phyloP scores from a whole-genome alignment of 2,888 invertebrate species.

The Unio pictorum region DNA sequence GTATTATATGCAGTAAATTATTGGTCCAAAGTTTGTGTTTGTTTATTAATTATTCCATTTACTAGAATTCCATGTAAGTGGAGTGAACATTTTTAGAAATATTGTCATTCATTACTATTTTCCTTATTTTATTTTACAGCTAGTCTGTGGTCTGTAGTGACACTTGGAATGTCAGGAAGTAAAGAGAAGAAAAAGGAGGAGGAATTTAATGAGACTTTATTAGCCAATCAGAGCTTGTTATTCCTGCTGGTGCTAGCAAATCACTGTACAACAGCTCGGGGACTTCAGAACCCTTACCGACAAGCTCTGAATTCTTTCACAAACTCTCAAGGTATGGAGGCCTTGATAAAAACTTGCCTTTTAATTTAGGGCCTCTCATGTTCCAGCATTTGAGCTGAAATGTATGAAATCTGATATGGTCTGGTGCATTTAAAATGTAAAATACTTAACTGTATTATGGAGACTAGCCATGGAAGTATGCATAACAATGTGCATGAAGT shows the following conservation, averaged over 20 bases:
- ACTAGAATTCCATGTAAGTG: no score
- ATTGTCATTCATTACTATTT: background rate
- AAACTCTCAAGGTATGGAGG: conserved; percentile 80
- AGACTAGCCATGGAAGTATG: no score
- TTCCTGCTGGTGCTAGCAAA: conserved; percentile 90
- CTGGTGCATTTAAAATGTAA: no score
- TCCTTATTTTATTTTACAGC: conserved; percentile 49
- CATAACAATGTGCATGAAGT: no score
- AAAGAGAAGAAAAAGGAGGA: conserved; percentile 60
- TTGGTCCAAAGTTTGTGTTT: no score
- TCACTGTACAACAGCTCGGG: conserved; percentile 81
- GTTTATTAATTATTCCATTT: no score
- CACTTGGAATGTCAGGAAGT: conserved; percentile 68
- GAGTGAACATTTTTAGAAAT: background rate
- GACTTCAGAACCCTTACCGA: conserved; percentile 84
- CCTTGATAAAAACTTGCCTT: background rate
- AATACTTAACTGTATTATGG: no score
- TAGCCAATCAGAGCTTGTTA: conserved; percentile 92
- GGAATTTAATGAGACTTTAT: conserved; percentile 67
- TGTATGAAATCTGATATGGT: no score
- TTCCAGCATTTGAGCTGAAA: no score
- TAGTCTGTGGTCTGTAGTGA: conserved; percentile 72
- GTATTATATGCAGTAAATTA: no score
- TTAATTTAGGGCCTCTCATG: background rate
- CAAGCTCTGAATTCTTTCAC: conserved; percentile 87